phyloP scores from a whole-genome alignment of 2,888 invertebrate genomes.

The Hyles lineata region DNA sequence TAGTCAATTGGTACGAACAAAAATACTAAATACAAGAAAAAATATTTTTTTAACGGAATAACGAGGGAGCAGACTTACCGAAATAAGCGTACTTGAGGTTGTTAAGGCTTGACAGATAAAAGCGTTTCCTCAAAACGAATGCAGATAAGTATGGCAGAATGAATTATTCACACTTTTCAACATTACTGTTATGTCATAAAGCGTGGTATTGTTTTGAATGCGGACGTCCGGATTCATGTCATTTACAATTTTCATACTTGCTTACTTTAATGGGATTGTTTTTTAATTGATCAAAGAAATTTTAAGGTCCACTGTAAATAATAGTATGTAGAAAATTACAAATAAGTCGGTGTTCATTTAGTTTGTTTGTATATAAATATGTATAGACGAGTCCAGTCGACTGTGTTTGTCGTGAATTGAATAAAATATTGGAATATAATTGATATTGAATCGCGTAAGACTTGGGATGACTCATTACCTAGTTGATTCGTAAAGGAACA shows the following conservation, averaged over 20 bases:
- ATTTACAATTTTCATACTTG: not conserved
- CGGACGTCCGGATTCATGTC: not conserved
- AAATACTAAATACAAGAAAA: not conserved
- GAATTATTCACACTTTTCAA: slow-evolving; percentile 8
- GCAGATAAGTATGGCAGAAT: slow-evolving; percentile 1
- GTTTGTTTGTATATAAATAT: no score
- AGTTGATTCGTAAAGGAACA: no score
- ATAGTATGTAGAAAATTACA: no score
- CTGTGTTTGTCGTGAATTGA: no score
- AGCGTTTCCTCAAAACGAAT: slow-evolving; percentile 5
- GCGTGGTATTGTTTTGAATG: not conserved
- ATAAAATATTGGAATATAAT: no score
- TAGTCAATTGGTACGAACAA: not conserved
- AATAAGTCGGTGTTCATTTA: no score
- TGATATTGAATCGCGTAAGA: no score
- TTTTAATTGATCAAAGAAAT: no score
- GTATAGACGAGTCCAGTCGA: no score
- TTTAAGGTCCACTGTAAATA: no score
- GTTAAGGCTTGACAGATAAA: slow-evolving; percentile 2
- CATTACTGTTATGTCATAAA: not conserved
- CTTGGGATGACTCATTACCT: no score
- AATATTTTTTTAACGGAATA: not conserved
- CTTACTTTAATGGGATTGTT: no score
- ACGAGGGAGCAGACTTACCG: not conserved
- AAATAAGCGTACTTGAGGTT: slow-evolving; percentile 2